Base-by-base conservation (phyloP, 2,888 invertebrate genomes). In the Busseola fusca region DNA sequence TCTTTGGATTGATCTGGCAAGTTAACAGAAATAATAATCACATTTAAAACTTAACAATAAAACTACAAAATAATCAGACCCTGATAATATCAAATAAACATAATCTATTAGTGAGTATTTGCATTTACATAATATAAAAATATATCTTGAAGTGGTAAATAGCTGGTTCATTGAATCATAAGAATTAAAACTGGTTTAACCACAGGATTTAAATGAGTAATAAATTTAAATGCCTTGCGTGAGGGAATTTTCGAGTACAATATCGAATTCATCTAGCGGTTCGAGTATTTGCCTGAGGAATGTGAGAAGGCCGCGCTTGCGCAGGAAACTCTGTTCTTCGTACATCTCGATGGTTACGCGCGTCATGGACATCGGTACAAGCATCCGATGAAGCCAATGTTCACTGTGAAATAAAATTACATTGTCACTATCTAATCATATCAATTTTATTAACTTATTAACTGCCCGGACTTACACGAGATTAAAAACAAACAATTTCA, bases 331-430 rank as follows among this genome's bases (percentile, higher is more conserved):
- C 86, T 97, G 97, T 89, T 99, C 99, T 90, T 99, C 99, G 90
- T 99, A 99, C 98, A 99, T 98, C 90, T 99, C 98, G 12, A 96
- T 92, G 0, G 99, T 99, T 9, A 98, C 98, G 78, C 98, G 98
- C 27, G 98, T 98, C 87, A 97, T 96, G 3, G 99, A 98, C 97
- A 99, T 98, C 63, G 98, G 98, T n/a, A 97, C 97, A 69, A 99
- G 95, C 97, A 99, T 98, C 71, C 98, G 97, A 90, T 99, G 98
- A 67, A 99, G 96, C 91, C 98, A 96, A 92, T 98, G 98, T 90
- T 98, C 98, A 87, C 98, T 98, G 92, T 71, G 94, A 93, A 84
- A 74, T 65, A 62, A 72, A 7, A 69, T 64, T 62, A 57, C 14
- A 54, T 40, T 57, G 27, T 40, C 52, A 69, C 21, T 40, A 56